A percentile compares a stretch with the other conserved stretches of the same genome.
Evolutionary conservation across 1,140 invertebrate species (phyloP).

Genomic region (Agraylea sexmaculata): DNA sequence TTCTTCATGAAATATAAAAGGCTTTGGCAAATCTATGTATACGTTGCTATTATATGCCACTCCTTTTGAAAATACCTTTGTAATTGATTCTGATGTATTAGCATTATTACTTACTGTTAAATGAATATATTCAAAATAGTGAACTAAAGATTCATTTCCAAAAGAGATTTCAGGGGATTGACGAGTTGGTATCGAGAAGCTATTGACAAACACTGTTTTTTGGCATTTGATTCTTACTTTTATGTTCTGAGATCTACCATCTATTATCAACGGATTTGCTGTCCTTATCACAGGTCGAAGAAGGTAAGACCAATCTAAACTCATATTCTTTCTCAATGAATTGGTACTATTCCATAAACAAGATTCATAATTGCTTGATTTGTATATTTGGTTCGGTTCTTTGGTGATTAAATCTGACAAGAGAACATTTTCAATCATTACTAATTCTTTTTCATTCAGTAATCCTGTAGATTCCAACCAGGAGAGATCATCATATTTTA

Average conservation of each 20-base stretch:
- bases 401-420: conserved; percentile 12
- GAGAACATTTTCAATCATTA: conserved; percentile 9
- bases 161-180: conserved; percentile 29
- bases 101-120: conserved; percentile 23
- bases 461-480: conserved; percentile 16
- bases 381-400: conserved; percentile 12
- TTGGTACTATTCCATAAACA: conserved; percentile 2
- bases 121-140: conserved; percentile 32
- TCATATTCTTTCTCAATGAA: conserved; percentile 15
- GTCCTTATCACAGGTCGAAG: conserved; percentile 30
- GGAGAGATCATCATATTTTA: conserved; percentile 27
- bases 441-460: conserved; percentile 15
- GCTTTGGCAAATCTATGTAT: conserved; percentile 30
- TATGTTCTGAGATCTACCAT: conserved; percentile 25
- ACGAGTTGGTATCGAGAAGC: conserved; percentile 32
- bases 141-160: conserved; percentile 24
- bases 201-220: conserved; percentile 36
- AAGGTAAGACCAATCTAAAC: conserved; percentile 31
- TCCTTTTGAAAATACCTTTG: conserved; percentile 26
- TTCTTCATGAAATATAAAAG: conserved; percentile 31
- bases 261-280: conserved; percentile 30
- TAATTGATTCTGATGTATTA: conserved; percentile 27
- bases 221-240: conserved; percentile 30
- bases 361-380: conserved; percentile 1
- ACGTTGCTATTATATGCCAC: conserved; percentile 31